Percentiles rank a stretch among this genome's conserved stretches.
Conservation (phyloP, 2,113 vertebrate species). For the Speoplatyrhinus poulsoni region DNA sequence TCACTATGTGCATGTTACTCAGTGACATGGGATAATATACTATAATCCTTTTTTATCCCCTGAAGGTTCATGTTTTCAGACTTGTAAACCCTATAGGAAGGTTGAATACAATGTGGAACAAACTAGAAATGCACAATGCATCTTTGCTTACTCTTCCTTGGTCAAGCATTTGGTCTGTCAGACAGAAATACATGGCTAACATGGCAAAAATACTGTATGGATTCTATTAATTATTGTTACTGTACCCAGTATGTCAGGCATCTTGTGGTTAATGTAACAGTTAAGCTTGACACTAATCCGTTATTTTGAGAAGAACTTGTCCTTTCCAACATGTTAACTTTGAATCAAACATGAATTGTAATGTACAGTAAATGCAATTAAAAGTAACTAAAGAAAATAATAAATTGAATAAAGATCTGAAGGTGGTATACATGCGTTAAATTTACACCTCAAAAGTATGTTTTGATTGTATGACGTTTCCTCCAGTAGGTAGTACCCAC, state of each 20-base stretch:
- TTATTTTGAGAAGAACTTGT: no score
- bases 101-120: slow-evolving; percentile 6
- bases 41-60: slow-evolving; percentile 40
- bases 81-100: slow-evolving; percentile 58
- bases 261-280: no score
- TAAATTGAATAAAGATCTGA: no score
- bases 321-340: no score
- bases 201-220: no score
- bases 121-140: background rate
- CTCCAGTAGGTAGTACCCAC: background rate
- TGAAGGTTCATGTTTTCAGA: slow-evolving; percentile 61
- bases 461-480: background rate
- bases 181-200: background rate
- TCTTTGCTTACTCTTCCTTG: slow-evolving; percentile 46
- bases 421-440: background rate
- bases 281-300: no score
- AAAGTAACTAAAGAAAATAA: no score
- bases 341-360: no score
- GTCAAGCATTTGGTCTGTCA: slow-evolving; percentile 24
- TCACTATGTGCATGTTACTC: slow-evolving; percentile 34
- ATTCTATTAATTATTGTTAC: background rate
- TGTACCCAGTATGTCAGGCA: background rate
- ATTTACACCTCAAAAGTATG: background rate
- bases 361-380: no score
- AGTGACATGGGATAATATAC: slow-evolving; percentile 28